Evolutionary conservation across 2,888 invertebrate species (phyloP).

Genomic region (Allacma fusca): DNA sequence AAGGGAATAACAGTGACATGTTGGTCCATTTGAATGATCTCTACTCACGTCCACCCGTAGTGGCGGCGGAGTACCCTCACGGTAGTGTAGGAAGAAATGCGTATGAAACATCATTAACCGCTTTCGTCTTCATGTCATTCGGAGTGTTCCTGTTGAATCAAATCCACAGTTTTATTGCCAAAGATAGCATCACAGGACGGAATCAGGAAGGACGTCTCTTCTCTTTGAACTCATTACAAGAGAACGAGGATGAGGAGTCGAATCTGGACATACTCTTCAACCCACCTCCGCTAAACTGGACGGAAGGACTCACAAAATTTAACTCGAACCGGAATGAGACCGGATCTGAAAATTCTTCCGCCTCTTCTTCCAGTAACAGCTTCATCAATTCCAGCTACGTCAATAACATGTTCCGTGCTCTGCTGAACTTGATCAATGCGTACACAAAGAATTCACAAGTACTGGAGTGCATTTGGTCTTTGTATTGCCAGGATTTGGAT

Average conservation of each 20-base stretch:
- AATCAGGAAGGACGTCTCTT: constrained; percentile 64
- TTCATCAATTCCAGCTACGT: constrained; percentile 64
- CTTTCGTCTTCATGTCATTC: constrained; percentile 70
- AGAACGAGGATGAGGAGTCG: constrained; percentile 43
- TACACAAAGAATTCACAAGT: constrained; percentile 68
- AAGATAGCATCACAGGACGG: constrained; percentile 62
- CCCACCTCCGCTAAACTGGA: constrained; percentile 49
- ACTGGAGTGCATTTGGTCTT: constrained; percentile 70
- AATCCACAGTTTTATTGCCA: constrained; percentile 63
- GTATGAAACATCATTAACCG: constrained; percentile 63
- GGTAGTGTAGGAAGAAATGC: constrained; percentile 44
- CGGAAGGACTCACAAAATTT: constrained; percentile 62
- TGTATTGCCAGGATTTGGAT: constrained; percentile 70
- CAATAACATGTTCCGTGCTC: constrained; percentile 69
- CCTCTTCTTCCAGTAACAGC: constrained; percentile 17
- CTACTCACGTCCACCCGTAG: constrained; percentile 65
- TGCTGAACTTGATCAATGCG: constrained; percentile 69
- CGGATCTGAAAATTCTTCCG: constrained; percentile 25
- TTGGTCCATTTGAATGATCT: constrained; percentile 68
- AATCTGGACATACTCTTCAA: constrained; percentile 57
- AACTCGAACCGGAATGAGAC: background rate
- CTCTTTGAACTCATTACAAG: constrained; percentile 15
- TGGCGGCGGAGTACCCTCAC: constrained; percentile 40
- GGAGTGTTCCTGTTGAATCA: constrained; percentile 69
- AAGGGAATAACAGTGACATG: constrained; percentile 68